Evolutionary conservation across 2,888 invertebrate species (phyloP), one percentile per base, ranked within the genome.

Genomic region (Acrobasis repandana): DNA sequence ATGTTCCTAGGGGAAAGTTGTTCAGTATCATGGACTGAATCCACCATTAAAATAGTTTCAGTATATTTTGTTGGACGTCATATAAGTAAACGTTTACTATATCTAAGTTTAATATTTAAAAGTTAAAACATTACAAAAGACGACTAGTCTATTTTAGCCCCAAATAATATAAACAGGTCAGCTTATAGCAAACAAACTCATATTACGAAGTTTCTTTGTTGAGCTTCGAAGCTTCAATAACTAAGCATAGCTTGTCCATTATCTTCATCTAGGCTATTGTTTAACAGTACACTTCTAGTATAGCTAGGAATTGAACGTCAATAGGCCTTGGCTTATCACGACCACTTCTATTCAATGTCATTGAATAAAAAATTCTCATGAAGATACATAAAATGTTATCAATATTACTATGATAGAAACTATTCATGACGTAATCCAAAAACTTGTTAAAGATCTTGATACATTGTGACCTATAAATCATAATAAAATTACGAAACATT

Each of bases 181-280:
- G 54, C 16, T 3, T 52, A 52, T 9, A 52, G 34, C 38, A 14
- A 43, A 14, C 43, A 43, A 18, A 38, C 52, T 52, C 33, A 15
- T 34, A 52, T 52, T 36, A 52, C 28, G 50, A 36, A 52, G 52
- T 52, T 36, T 52, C 36, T 34, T 51, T 34, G 34, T 15, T 0
- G 4, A 28, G 28, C 28, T 28, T 28, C 28, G 28, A 4, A 54
- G 38, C n/a, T 38, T 54, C 20, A 54, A 43, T 54, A 38, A 54
- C 54, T 6, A 18, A 54, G 54, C 38, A 14, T 38, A 16, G 34
- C 16, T 54, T 34, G 18, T 54, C 20, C 38, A 38, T 54, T 54
- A 38, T 54, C 54, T 43, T 14, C 8, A 54, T 20, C 14, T 8
- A 20, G 36, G 38, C 54, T 54, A 38, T 54, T 54, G 54, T 54